Base-by-base conservation (phyloP, 2,888 invertebrate genomes). In the Charanyca ferruginea region DNA sequence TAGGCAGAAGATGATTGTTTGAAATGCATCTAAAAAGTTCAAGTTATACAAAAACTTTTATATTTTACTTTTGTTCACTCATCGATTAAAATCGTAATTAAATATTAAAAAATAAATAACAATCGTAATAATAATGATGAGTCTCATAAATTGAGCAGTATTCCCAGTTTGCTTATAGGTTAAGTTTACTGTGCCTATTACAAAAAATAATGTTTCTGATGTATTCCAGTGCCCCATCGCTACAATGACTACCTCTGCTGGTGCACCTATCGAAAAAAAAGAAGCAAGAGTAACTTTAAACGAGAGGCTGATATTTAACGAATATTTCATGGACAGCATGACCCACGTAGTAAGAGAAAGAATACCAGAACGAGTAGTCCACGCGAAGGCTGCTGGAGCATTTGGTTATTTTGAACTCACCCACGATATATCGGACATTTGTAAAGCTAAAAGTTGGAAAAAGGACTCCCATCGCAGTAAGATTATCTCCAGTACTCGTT, bases 311-410 rank as follows among this genome's bases (percentile, higher is more conserved):
- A 89, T 98, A 13, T 97, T 98, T 89, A 99, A 99, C 90, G 96
- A 97, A 77, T 96, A 97, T 55, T 97, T 96, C 70, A 84, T 98
- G 62, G 98, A 98, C 83, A 97, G 97, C 85, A 90, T 98, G 78
- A 96, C 97, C 0, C 97, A 98, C 86, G 98, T 99, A 83, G 97
- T 97, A 84, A 95, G 98, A 35, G 99, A 99, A 90, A 96, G 99
- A 54, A 99, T 98, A 80, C 98, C 99, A 0, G 99, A 99, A 89
- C 96, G 99, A 77, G 97, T 98, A 0, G 98, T 98, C 0, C 98
- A 99, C 89, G 99, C 99, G 0, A 99, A 99, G 91, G 99, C 98
- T 71, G 98, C 97, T 42, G 98, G 98, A n/a, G 98, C 98, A 4
- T 98, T 98, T 87, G 98, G 97, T 0, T 97, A 97, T 84, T 98